Percentiles rank a stretch among this genome's conserved stretches.
Evolutionary conservation across 1,140 invertebrate species (phyloP).

Genomic region (Pseudomyrmex dendroicus): DNA sequence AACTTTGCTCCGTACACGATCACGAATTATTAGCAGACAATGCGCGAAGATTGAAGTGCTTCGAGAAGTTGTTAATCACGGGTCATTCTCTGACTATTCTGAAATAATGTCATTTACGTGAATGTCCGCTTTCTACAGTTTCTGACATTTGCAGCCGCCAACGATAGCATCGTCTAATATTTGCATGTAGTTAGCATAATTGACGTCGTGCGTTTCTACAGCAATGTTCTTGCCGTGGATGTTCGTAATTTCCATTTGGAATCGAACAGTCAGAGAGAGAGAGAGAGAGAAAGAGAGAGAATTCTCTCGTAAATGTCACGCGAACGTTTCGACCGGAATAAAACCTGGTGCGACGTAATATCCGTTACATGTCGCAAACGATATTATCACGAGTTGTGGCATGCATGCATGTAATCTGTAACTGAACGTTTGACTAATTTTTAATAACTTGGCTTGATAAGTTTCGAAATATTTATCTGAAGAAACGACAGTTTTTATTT

Average conservation of each 20-base stretch:
- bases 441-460: neutral
- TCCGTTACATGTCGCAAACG: neutral
- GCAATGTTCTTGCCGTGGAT: conserved; percentile 38
- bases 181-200: conserved; percentile 48
- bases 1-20: neutral
- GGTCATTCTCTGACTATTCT: neutral
- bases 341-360: neutral
- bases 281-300: too few relatives aligned
- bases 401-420: neutral
- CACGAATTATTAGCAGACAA: neutral
- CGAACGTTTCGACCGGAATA: conserved; percentile 1
- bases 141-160: conserved; percentile 5
- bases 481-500: neutral
- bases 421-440: neutral
- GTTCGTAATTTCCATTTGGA: conserved; percentile 59
- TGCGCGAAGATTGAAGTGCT: neutral
- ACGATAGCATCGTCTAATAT: conserved; percentile 39
- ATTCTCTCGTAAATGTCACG: conserved; percentile 1
- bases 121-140: conserved; percentile 27
- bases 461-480: neutral
- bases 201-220: conserved; percentile 29
- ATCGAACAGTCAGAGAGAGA: conserved; percentile 28
- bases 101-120: conserved; percentile 31
- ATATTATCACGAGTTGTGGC: neutral
- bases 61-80: conserved; percentile 1